Percentiles rank a stretch among this genome's conserved stretches.
These are phyloP conservation scores for Psittacula derbiana DNA, from an alignment of 2,797 vertebrate species.

Conservation along the genomic window DNA sequence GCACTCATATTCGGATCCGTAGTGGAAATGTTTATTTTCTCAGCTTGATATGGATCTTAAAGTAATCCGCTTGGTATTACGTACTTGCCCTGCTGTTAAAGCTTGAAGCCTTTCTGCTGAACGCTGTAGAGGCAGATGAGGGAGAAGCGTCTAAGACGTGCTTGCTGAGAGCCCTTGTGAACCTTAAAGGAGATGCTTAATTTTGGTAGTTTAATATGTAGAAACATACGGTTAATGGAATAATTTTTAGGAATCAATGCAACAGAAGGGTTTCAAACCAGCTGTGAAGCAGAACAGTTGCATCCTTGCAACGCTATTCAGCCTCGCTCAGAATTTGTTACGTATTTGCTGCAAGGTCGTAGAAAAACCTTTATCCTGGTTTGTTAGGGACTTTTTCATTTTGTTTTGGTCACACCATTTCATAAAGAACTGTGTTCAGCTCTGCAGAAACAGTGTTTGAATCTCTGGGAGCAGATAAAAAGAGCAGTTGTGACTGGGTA, in stretches of 20 bases:
- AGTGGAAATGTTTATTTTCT: conserved; percentile 49
- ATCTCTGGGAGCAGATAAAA: not conserved
- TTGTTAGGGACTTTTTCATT: not conserved
- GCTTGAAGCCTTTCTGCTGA: conserved; percentile 42
- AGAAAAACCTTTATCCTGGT: not conserved
- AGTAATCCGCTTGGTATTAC: conserved; percentile 64
- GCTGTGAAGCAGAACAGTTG: not conserved
- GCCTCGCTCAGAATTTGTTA: not conserved
- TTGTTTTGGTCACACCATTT: not conserved
- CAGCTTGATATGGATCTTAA: conserved; percentile 27
- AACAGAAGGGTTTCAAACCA: not conserved
- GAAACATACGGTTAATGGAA: not conserved
- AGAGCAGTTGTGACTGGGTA: not conserved
- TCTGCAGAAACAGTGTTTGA: not conserved
- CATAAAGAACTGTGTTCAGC: not conserved
- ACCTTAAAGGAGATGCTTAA: not conserved
- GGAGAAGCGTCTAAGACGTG: conserved; percentile 2
- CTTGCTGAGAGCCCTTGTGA: conserved; percentile 4
- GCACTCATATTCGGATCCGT: not conserved
- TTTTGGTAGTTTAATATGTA: not conserved
- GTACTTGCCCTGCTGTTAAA: conserved; percentile 45
- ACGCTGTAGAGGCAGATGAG: not conserved
- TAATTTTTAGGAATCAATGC: not conserved
- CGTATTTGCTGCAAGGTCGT: not conserved
- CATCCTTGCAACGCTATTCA: not conserved